A percentile compares a stretch with the other conserved stretches of the same genome.
Conservation (phyloP, 2,113 vertebrate genomes). For the Lepus americanus region DNA sequence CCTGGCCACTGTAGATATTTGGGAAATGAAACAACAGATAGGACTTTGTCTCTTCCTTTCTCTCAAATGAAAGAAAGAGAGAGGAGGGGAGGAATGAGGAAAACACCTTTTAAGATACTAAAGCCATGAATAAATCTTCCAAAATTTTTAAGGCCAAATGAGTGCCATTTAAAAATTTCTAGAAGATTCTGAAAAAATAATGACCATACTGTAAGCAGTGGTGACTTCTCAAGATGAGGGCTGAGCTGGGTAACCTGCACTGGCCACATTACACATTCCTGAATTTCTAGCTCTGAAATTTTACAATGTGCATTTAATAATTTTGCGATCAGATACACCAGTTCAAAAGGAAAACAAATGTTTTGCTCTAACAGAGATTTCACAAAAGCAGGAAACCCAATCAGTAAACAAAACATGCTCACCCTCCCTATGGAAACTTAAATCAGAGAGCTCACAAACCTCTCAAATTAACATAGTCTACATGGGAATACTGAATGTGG, state of each 20-base stretch:
- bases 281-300: neutral
- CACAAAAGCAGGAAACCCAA: constrained; percentile 40
- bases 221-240: neutral
- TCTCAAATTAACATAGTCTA: neutral
- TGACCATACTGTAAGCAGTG: neutral
- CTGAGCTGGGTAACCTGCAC: neutral
- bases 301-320: neutral
- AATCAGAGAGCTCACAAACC: neutral
- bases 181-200: constrained; percentile 49
- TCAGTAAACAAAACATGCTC: neutral
- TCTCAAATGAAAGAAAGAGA: no score
- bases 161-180: neutral
- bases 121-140: neutral
- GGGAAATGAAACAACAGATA: no score
- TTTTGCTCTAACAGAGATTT: neutral
- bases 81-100: neutral
- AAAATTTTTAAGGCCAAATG: neutral
- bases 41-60: no score
- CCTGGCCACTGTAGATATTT: no score
- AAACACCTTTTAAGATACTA: constrained; percentile 38
- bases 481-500: neutral
- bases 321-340: constrained; percentile 3
- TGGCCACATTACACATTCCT: neutral
- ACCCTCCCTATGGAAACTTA: neutral
- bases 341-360: neutral